phyloP scores from a whole-genome alignment of 2,113 vertebrate genomes.

The Lycocorax pyrrhopterus region DNA sequence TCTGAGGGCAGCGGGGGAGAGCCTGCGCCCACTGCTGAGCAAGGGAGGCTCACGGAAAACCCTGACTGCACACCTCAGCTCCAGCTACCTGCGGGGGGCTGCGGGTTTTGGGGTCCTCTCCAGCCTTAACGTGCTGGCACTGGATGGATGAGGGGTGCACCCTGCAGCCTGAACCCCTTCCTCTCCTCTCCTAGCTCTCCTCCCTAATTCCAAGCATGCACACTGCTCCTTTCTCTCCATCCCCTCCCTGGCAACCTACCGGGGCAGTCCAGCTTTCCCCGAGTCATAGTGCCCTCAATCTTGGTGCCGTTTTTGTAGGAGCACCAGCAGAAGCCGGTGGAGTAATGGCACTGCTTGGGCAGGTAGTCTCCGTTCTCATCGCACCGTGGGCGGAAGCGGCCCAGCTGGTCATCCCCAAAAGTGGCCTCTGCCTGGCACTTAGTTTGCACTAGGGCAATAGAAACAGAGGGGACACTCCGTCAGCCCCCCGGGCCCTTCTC shows the following conservation, averaged over 20 bases:
- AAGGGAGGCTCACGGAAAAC: neutral
- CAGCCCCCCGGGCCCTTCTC: neutral
- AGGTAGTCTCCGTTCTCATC: conserved; percentile 83
- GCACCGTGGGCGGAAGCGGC: conserved; percentile 79
- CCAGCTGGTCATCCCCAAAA: conserved; percentile 25
- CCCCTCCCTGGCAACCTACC: conserved; percentile 50
- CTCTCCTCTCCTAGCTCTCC: neutral
- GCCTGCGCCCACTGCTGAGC: neutral
- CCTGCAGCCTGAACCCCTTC: neutral
- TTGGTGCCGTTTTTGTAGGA: conserved; percentile 78
- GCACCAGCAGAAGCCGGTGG: conserved; percentile 89
- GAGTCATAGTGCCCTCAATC: conserved; percentile 71
- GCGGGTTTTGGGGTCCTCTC: neutral
- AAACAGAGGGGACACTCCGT: conserved; percentile 21
- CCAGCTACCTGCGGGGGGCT: accelerated
- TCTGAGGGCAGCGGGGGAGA: neutral
- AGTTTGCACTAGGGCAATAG: conserved; percentile 72
- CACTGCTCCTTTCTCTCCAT: neutral
- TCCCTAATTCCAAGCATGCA: neutral
- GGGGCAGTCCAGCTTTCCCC: conserved; percentile 67
- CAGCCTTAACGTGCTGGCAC: neutral
- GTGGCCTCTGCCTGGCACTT: conserved; percentile 80
- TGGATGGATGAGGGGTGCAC: neutral
- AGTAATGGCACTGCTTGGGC: conserved; percentile 82
- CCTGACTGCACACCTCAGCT: neutral